Percentiles rank a stretch among this genome's conserved stretches.
phyloP scores from a whole-genome alignment of 1,140 invertebrate genomes.

The Archivesica marissinica region DNA sequence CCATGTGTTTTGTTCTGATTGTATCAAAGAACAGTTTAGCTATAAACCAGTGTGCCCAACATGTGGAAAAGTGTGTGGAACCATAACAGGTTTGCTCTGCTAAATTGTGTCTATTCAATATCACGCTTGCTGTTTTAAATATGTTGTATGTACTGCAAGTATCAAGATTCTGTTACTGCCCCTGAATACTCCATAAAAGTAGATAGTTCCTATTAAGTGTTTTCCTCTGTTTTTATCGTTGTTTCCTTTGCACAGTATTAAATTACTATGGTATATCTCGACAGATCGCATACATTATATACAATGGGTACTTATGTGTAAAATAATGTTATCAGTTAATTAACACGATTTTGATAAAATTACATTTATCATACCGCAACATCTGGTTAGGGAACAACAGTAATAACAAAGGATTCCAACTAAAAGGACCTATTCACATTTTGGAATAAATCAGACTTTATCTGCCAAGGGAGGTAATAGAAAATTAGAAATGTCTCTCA shows the following conservation, averaged over 20 bases:
- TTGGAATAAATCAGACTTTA: too few relatives aligned
- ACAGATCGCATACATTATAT: too few relatives aligned
- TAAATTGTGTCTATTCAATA: background rate
- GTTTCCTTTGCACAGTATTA: background rate
- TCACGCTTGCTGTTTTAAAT: background rate
- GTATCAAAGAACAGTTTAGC: constrained; percentile 41
- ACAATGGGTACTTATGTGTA: too few relatives aligned
- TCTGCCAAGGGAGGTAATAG: too few relatives aligned
- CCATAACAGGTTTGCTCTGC: background rate
- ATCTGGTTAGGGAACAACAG: too few relatives aligned
- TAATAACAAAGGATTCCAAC: too few relatives aligned
- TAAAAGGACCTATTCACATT: too few relatives aligned
- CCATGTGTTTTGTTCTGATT: constrained; percentile 39
- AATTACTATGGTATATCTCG: background rate
- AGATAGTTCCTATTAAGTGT: background rate
- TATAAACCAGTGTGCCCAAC: constrained; percentile 33
- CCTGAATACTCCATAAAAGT: background rate
- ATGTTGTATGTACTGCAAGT: background rate
- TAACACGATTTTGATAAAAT: too few relatives aligned
- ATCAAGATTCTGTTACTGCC: background rate
- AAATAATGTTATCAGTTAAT: too few relatives aligned
- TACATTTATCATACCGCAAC: too few relatives aligned
- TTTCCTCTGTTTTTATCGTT: background rate
- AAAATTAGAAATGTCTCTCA: too few relatives aligned
- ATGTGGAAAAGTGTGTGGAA: constrained; percentile 33